Evolutionary conservation across 2,113 vertebrate genomes (phyloP).

Genomic region (Thymallus thymallus): DNA sequence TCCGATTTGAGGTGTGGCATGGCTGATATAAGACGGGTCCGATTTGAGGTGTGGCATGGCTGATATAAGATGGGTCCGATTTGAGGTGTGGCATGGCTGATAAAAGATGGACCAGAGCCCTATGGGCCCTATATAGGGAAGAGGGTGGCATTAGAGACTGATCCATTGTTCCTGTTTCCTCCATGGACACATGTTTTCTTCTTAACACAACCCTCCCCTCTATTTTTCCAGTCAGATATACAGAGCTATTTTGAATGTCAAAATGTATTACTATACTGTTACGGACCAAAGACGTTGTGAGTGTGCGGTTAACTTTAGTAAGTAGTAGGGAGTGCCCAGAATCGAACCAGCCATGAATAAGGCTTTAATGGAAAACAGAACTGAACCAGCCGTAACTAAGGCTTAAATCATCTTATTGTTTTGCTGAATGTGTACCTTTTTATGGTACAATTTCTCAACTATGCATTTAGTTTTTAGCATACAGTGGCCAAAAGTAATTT

Average conservation of each 20-base stretch:
- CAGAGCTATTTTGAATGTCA: conserved; percentile 10
- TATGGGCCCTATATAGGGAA: too few relatives aligned
- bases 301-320: conserved; percentile 20
- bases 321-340: background rate
- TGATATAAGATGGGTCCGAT: conserved; percentile 24
- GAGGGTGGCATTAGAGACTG: too few relatives aligned
- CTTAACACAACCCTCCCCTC: background rate
- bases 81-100: conserved; percentile 55
- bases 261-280: background rate
- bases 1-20: conserved; percentile 58
- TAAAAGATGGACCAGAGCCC: background rate
- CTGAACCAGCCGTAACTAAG: too few relatives aligned
- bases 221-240: conserved; percentile 29
- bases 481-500: background rate
- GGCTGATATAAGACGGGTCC: conserved; percentile 24
- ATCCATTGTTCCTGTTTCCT: too few relatives aligned
- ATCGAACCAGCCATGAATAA: too few relatives aligned
- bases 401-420: too few relatives aligned
- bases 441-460: background rate
- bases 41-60: conserved; percentile 58
- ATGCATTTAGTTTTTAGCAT: conserved; percentile 38
- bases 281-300: conserved; percentile 65
- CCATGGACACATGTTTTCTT: conserved; percentile 7
- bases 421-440: conserved; percentile 6
- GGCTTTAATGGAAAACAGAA: conserved; percentile 13